Evolutionary conservation across 2,888 invertebrate species (phyloP), one percentile per base, ranked within the genome.

Genomic region (Apamea crenata): DNA sequence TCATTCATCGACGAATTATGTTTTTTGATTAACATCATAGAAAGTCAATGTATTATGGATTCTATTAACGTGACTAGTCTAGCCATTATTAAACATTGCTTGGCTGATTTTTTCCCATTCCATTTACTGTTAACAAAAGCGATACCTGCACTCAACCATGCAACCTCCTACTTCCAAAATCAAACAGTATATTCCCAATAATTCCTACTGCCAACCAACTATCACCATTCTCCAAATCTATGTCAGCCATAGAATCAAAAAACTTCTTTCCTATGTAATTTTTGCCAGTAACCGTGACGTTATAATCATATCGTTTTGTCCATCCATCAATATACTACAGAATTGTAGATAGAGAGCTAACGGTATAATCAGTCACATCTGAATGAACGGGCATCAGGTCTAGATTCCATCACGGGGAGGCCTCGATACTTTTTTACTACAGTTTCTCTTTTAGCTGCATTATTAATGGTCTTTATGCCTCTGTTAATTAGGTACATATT

Each of bases 381-480:
- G 92, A 94, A 93, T 92, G 92, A 91, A 78, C 90, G 87, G 86
- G 82, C 90, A 91, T 87, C 89, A 88, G 89, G 91, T 93, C 93
- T 93, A 92, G 93, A 94, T 94, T 93, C 93, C 93, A 91, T 91
- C 91, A 91, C 92, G 91, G 92, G 91, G 84, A 91, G 92, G 91
- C 94, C 93, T 92, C 93, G 90, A 93, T 95, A 93, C 88, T 94
- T 95, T 95, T 95, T 95, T 90, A 91, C 82, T 83, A 80, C 81
- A 92, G 93, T 95, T 95, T 95, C 95, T 95, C 95, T 95, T 94
- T 94, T 93, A 93, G 87, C 87, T 88, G 77, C 90, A 82, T 89
- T 86, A 89, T 90, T 88, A 88, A 88, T 91, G 87, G 81, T 87
- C 91, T 90, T 91, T 93, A 92, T 89, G 88, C 83, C 83, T 81